Base-by-base conservation (phyloP, 2,113 vertebrate species). In the Ammospiza nelsoni region DNA sequence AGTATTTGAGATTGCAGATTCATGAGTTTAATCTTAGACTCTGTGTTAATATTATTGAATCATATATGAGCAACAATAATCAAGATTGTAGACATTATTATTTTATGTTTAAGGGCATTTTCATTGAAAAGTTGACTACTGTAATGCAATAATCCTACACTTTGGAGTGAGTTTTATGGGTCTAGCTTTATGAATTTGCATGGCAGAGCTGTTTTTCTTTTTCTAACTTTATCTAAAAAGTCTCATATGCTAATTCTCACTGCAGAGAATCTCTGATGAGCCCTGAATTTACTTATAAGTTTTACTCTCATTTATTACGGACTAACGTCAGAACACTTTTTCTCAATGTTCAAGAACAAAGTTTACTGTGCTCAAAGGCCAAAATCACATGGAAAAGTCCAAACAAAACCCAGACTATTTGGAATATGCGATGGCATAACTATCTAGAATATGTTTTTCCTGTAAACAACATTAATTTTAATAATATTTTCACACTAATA, bases 241-340 rank as follows among this genome's bases (percentile, higher is more conserved):
- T 89, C 69, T 94, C 73, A 69, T 92, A 88, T 94, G 89, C 52
- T 86, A 89, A 96, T 90, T 95, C 65, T n/a, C 75, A 76, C 61
- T 86, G 72, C 54, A 86, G 52, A 92, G 66, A 85, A 85, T 95
- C 78, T 90, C 87, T 75, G 85, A 86, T 65, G 49, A 92, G 87
- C 24, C 48, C 76, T 90, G 87, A 96, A 87, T 91, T 94, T 82
- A 52, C 61, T 87, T 95, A 39, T 83, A 77, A 95, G 91, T 95
- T 54, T 31, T 17, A 62, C 25, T 57, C 22, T 94, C 61, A 86
- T 84, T 91, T 95, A 69, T 92, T 90, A 83, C 5, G 3, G 82
- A 62, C 46, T 82, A 91, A 81, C 4, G 7, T 94, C 54, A 82
- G 23, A 96, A 94, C 49, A 59, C 12, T 35, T 73, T 37, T 57